Evolutionary conservation across 2,888 invertebrate genomes (phyloP).

Genomic region (Caenorhabditis sp.): DNA sequence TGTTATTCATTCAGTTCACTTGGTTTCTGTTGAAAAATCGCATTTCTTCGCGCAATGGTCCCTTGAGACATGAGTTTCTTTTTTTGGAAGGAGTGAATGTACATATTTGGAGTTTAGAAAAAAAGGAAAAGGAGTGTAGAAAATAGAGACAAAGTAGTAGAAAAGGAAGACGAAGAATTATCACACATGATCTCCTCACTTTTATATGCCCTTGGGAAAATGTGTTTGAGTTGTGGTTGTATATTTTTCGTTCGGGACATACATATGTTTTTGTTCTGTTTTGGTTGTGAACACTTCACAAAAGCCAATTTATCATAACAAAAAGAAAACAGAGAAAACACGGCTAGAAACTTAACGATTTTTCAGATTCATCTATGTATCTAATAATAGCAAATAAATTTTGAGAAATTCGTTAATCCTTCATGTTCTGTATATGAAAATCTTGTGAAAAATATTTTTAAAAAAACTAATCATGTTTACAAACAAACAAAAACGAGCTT

Average conservation of each 20-base stretch:
- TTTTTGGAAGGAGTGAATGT: background rate
- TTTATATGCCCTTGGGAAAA: slow-evolving; percentile 45
- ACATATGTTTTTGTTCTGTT: background rate
- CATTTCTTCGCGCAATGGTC: slow-evolving; percentile 1
- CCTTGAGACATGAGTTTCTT: background rate
- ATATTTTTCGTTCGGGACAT: background rate
- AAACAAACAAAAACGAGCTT: too few species aligned
- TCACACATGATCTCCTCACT: slow-evolving; percentile 40
- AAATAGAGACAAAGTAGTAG: background rate
- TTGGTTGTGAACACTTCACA: background rate
- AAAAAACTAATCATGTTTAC: too few species aligned
- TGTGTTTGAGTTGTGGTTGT: background rate
- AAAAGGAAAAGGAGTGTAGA: background rate
- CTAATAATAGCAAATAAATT: too few species aligned
- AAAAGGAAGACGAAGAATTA: slow-evolving; percentile 18
- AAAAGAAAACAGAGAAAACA: too few species aligned
- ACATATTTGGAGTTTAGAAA: too few species aligned
- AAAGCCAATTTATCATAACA: too few species aligned
- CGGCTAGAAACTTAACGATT: too few species aligned
- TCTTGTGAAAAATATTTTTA: too few species aligned
- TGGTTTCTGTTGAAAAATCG: background rate
- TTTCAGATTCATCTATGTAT: too few species aligned
- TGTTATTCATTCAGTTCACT: background rate
- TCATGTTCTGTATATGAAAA: too few species aligned
- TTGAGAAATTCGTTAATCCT: too few species aligned